Evolutionary conservation across 2,797 vertebrate genomes (phyloP), one percentile per base, ranked within the genome.

Genomic region (Benthosema pterotum): DNA sequence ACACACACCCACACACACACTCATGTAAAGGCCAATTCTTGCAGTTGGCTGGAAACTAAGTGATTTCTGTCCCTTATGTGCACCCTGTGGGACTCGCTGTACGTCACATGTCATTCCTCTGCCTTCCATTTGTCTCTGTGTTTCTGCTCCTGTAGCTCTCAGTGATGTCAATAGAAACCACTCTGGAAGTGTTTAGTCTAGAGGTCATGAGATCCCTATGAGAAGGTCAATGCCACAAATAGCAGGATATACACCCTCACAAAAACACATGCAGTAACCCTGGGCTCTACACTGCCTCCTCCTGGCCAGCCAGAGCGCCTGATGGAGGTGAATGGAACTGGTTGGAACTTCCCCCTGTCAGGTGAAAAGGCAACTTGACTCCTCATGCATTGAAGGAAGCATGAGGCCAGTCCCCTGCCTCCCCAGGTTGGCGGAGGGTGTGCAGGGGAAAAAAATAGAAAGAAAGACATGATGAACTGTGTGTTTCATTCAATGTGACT

Each of bases 1-100:
- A 9, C 32, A 38, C 32, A 9, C 32, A 38, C 32, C 0, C 32
- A 42, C 8, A 15, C 18, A 54, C 11, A 22, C 38, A 43, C 47
- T 49, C 16, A 42, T 75, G 74, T 74, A 87, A 84, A 81, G 76
- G 79, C 72, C 79, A 82, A 77, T 76, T 85, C 64, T 83, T 72
- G 70, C 68, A 77, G 67, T 83, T 74, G 77, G 76, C 75, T 87
- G 72, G 63, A 80, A 74, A 65, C 67, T 73, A 79, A 85, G 79
- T 70, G 77, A 78, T 72, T 77, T 72, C 65, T 59, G 58, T 75
- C 52, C 62, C 42, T 63, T 14, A 19, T 42, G 56, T 22, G 60
- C 66, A 51, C 32, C 71, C 65, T 66, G 50, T 54, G 69, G 67
- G 50, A 38, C 71, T n/a, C n/a, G n/a, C 59, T 65, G 74, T n/a